phyloP scores from a whole-genome alignment of 2,888 invertebrate genomes.

The Epsilonema sp. region DNA sequence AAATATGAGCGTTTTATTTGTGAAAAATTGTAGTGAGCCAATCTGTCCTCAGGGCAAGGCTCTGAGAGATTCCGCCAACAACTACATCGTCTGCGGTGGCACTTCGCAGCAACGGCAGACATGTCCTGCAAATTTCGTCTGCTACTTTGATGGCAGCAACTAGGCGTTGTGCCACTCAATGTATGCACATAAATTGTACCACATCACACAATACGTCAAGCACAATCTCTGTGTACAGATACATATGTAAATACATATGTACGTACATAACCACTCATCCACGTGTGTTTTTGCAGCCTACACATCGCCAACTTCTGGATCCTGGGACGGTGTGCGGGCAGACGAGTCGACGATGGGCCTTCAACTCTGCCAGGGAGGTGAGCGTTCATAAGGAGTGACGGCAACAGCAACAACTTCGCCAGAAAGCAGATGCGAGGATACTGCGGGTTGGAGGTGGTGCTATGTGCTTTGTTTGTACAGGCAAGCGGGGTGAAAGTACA shows the following conservation, averaged over 20 bases:
- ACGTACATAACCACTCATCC: too few relatives aligned
- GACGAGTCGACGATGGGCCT: neutral
- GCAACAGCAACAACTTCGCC: neutral
- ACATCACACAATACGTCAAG: too few relatives aligned
- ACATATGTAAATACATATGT: too few relatives aligned
- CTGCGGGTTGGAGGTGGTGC: neutral
- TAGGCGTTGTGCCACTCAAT: neutral
- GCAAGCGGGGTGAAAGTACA: too few relatives aligned
- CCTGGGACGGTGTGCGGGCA: neutral
- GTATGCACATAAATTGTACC: too few relatives aligned
- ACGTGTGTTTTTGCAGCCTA: neutral
- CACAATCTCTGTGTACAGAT: too few relatives aligned
- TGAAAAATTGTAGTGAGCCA: neutral
- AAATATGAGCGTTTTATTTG: too few relatives aligned
- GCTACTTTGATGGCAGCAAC: neutral
- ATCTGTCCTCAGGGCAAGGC: too few relatives aligned
- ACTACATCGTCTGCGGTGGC: neutral
- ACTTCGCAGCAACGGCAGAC: neutral
- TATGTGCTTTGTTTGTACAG: too few relatives aligned
- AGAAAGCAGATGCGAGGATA: neutral
- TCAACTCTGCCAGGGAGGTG: neutral
- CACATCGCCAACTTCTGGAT: neutral
- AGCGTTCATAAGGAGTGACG: neutral
- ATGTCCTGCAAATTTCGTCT: neutral
- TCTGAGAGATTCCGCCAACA: neutral